Evolutionary conservation across 2,888 invertebrate genomes (phyloP), one percentile per base, ranked within the genome.

Genomic region (Thera obeliscata): DNA sequence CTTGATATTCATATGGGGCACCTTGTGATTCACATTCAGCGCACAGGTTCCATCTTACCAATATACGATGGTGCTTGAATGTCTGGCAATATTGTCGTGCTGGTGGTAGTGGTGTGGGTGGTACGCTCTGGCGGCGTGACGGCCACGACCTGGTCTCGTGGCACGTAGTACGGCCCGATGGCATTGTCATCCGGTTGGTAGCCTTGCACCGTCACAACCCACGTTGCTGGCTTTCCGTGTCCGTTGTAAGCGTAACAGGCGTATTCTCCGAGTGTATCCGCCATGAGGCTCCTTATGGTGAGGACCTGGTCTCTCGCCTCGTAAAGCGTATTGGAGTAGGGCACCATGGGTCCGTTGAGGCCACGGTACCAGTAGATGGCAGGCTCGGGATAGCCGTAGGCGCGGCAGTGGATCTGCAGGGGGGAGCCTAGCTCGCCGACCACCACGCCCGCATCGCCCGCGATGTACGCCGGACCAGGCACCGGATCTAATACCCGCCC

Each of bases 221-320:
- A 96, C 57, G 97, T 96, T 0, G 96, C 96, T 4, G 98, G 96
- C 75, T 95, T 95, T 9, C 96, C 96, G 7, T 95, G 84, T 2
- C 97, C 97, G 83, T 98, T 98, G 88, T 96, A 98, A 3, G 97
- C 98, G 81, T 97, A 96, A 83, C 99, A 99, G 5, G 96, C 96
- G 90, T 99, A 99, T 60, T 96, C 94, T 3, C 98, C 98, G 62
- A 98, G 94, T 79, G 96, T 96, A 5, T 95, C 95, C 33, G 96
- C 80, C 48, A 95, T 94, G 11, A 98, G 95, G 1, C 95, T 91
- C 62, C 95, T 94, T 80, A 99, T 97, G 69, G 95, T 94, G 56
- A 99, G 93, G 1, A 96, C 95, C 86, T 95, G 96, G 78, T 96
- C 97, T 69, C 95, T 94, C 72, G 96, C 96, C 83, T 97, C 96